Base-by-base conservation (phyloP, 2,113 vertebrate genomes). In the Ptilonorhynchus violaceus region DNA sequence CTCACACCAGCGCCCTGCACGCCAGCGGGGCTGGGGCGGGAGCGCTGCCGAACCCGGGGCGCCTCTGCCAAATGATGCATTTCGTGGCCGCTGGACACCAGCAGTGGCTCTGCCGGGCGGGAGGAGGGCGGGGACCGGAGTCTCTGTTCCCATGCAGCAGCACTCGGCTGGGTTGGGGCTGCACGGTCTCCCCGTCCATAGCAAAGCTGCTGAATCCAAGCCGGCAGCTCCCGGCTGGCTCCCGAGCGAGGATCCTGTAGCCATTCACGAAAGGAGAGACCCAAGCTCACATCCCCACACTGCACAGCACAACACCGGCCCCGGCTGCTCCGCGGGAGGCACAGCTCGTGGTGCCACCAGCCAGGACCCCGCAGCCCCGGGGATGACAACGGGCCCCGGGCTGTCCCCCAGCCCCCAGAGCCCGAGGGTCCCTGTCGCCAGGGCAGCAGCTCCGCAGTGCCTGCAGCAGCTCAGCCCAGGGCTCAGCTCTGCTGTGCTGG, bases 241-340 rank as follows among this genome's bases (percentile, higher is more conserved):
- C 78, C 44, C 0, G 1, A 56, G n/a, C n/a, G 4, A 50, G 70
- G 52, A 59, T 39, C 7, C 53, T 0, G 0, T 3, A 15, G 73
- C 27, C 8, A 0, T 11, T 76, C 1, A 0, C 3, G 14, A 2
- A 9, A n/a, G 81, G 30, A 53, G 13, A 47, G 30, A 44, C 3
- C 22, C 14, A 2, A 11, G 39, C 58, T 9, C 6, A 1, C 77
- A 52, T 60, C 42, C 41, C 27, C 10, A 7, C 4, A 0, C 33
- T 44, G 35, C 46, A 20, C 4, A 1, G 59, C 69, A 7, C 53
- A 6, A 3, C 1, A 0, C 52, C 7, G 0, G 3, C 0, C 3
- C 53, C 6, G 0, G 37, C 47, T 24, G 83, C 56, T 39, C 74
- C 2, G 0, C 11, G 4, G 41, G 16, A 56, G 81, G 56, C 7